phyloP scores from a whole-genome alignment of 2,113 vertebrate species.

The Syrmaticus mikado region DNA sequence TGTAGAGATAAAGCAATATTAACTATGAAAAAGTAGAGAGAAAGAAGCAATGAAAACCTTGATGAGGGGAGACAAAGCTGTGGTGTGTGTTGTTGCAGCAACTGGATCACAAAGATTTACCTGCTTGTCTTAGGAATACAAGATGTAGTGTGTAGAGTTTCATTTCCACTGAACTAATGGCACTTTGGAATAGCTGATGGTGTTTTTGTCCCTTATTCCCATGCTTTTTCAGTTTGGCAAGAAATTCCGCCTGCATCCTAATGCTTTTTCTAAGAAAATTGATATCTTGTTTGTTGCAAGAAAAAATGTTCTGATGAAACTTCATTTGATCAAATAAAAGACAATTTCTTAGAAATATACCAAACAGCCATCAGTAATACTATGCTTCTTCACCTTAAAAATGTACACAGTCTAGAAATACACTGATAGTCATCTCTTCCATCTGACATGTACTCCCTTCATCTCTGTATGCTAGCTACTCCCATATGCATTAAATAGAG shows the following conservation, averaged over 20 bases:
- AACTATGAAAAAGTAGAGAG: neutral
- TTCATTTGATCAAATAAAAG: neutral
- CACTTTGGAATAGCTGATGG: neutral
- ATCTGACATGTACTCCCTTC: neutral
- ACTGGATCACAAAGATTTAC: neutral
- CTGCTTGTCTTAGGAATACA: neutral
- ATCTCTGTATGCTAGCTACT: neutral
- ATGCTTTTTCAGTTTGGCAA: neutral
- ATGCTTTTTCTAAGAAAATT: neutral
- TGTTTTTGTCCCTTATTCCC: neutral
- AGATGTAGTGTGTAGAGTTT: neutral
- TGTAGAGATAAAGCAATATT: neutral
- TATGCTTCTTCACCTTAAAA: neutral
- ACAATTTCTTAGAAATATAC: constrained; percentile 15
- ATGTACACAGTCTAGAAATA: neutral
- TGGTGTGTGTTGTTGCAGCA: neutral
- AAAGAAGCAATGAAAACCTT: neutral
- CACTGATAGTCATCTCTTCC: neutral
- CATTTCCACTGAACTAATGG: neutral
- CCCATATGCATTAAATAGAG: neutral
- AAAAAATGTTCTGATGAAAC: neutral
- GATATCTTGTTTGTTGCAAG: neutral
- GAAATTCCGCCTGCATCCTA: neutral
- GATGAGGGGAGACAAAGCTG: neutral
- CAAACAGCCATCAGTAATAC: neutral